Base-by-base conservation (phyloP, 2,888 invertebrate species). In the Danaus chrysippus region DNA sequence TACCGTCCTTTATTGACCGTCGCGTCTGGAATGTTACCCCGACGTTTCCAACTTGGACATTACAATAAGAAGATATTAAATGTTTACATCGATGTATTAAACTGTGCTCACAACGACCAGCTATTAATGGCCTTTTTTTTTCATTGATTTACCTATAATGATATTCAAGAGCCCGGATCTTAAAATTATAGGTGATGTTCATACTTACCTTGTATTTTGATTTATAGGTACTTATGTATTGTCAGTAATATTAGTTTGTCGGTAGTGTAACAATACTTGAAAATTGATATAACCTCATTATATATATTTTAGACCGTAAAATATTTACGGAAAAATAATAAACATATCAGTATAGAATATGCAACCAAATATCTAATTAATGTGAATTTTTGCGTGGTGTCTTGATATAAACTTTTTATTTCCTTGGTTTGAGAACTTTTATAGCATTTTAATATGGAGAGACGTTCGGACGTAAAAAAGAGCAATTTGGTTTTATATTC, bases 21-120 rank as follows among this genome's bases (percentile, higher is more conserved):
- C 42, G 52, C 56, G 58, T 19, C 54, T 61, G 68, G 70, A 70
- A 70, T 68, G 70, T 63, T 61, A 61, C 64, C 59, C 55, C 63
- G 64, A 62, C 60, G 63, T 64, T 62, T 63, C 44, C 12, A 49
- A 63, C 61, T 64, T 43, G 61, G 63, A 66, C 62, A 64, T 62
- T 68, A 65, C 63, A 66, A 63, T 64, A 64, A 64, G 57, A 46
- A 15, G 60, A 62, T 58, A 56, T 49, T 44, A 54, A 64, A 67
- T 67, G 65, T 67, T 67, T 64, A 64, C 67, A 43, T 60, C 58
- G 60, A 65, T 67, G 63, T 65, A 65, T 59, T 62, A 59, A 54
- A 58, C 63, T 68, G 56, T 64, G 62, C 52, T 61, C 15, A 49
- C 17, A 49, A n/a, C 46, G 46, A 17, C 10, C 3, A 17, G n/a